Evolutionary conservation across 2,113 vertebrate species (phyloP).

Genomic region (Melanerpes formicivorus): DNA sequence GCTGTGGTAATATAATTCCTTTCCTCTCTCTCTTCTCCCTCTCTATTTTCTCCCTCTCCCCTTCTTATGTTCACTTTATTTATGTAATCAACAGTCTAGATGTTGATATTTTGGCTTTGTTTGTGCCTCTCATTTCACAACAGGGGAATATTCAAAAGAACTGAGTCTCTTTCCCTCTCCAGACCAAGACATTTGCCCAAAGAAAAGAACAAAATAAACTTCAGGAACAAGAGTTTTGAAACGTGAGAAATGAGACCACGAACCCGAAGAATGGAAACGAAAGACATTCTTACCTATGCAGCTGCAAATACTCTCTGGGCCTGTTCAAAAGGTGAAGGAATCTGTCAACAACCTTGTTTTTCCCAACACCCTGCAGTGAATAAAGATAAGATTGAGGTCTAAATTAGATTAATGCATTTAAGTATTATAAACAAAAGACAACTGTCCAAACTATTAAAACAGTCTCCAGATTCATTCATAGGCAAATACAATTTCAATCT

Average conservation of each 20-base stretch:
- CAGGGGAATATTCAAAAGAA: no score
- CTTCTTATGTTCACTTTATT: no score
- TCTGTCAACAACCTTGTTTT: conserved; percentile 96
- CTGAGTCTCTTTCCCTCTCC: no score
- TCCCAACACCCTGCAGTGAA: conserved; percentile 90
- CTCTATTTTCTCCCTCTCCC: no score
- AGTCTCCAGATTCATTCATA: background rate
- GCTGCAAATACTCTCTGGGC: conserved; percentile 94
- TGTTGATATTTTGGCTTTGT: no score
- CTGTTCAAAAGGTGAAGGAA: conserved; percentile 96
- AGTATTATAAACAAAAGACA: background rate
- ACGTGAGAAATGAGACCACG: background rate
- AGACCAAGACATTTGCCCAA: background rate
- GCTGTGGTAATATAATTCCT: no score
- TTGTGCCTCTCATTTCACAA: no score
- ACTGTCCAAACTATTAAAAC: background rate
- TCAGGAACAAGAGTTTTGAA: background rate
- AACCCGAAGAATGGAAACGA: background rate
- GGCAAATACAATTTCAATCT: background rate
- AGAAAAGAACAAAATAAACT: background rate
- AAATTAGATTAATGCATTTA: background rate
- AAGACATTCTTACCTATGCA: conserved; percentile 87
- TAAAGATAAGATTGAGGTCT: background rate
- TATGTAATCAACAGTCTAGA: no score
- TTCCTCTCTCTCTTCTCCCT: no score